Conservation (phyloP, 2,113 vertebrate species). For the Pterocles burchelli region DNA sequence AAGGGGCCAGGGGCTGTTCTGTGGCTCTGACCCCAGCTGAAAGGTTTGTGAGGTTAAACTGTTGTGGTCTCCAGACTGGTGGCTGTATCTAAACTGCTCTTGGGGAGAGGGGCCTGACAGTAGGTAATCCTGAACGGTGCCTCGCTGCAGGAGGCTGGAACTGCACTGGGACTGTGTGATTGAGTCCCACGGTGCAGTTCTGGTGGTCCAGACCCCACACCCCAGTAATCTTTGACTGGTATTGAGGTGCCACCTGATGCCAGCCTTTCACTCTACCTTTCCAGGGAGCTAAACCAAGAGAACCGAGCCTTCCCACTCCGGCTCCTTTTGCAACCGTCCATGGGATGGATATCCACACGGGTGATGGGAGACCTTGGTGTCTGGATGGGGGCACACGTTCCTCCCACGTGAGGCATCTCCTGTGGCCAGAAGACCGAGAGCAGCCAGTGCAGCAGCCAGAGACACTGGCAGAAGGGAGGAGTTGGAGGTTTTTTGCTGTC, state of each 20-base stretch:
- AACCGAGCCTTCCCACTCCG: fast-evolving
- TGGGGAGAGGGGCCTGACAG: background rate
- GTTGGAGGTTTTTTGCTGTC: background rate
- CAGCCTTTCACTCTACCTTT: background rate
- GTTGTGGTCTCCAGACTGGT: background rate
- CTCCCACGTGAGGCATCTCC: background rate
- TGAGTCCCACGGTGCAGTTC: background rate
- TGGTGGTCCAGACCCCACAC: background rate
- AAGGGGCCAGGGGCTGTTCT: fast-evolving
- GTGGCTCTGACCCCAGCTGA: background rate
- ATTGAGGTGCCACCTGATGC: background rate
- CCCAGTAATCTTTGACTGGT: background rate
- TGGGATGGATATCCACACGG: fast-evolving
- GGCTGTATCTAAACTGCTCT: background rate
- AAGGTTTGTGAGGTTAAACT: background rate
- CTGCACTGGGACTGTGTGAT: fast-evolving
- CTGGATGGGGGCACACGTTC: fast-evolving
- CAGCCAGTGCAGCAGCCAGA: background rate
- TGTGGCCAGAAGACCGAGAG: background rate
- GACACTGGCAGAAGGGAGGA: background rate
- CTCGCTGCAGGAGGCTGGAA: background rate
- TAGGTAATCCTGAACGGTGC: background rate
- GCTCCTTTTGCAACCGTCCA: fast-evolving
- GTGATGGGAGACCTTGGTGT: background rate
- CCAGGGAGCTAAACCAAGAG: background rate